These are phyloP conservation scores for Rhopilema esculentum DNA, from an alignment of 30 jellyfish, hydroid and myxozoan genomes.

Conservation along the genomic window DNA sequence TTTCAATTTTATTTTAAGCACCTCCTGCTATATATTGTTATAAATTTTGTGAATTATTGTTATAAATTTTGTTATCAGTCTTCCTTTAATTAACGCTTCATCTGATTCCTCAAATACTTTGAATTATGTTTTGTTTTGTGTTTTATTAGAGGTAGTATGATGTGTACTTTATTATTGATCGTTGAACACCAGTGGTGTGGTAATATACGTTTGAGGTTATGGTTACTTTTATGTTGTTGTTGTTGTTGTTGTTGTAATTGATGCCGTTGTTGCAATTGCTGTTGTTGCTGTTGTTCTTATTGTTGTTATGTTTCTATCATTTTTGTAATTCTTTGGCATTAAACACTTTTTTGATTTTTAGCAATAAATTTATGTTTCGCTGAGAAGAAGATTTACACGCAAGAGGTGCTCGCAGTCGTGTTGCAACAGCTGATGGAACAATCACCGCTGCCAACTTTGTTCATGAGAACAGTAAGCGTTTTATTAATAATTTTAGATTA, in stretches of 20 bases:
- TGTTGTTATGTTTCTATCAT: neutral
- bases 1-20: no score
- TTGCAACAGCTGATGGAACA: conserved; percentile 96
- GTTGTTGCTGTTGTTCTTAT: neutral
- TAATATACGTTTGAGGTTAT: no score
- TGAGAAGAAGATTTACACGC: conserved; percentile 94
- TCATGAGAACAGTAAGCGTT: conserved; percentile 95
- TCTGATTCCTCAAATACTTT: no score
- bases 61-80: no score
- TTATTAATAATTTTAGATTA: no score
- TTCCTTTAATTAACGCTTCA: no score
- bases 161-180: no score
- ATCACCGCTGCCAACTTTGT: conserved; percentile 91
- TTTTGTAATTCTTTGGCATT: neutral
- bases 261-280: neutral
- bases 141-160: no score
- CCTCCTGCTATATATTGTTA: no score
- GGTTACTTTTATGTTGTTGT: neutral
- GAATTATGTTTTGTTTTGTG: no score
- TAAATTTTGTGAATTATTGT: no score
- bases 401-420: conserved; percentile 96
- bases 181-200: no score
- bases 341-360: conserved; percentile 31
- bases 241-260: neutral
- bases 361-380: conserved; percentile 95